Evolutionary conservation across 2,113 vertebrate genomes (phyloP).

Genomic region (Penelope pileata): DNA sequence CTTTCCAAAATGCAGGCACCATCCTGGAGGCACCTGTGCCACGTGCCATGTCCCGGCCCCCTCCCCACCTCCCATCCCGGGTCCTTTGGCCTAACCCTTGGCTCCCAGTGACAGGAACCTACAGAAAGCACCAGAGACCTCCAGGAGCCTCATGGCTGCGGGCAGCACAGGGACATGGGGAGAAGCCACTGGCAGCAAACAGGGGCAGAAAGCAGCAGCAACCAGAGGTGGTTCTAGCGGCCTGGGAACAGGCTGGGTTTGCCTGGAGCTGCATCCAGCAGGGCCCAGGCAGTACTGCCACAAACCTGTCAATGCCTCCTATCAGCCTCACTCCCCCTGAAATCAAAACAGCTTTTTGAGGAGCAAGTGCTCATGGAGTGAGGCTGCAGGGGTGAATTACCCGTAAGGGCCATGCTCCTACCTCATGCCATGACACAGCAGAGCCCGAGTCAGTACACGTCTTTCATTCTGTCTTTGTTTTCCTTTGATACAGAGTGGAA

Average conservation of each 20-base stretch:
- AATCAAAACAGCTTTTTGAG: not conserved
- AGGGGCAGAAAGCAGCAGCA: not conserved
- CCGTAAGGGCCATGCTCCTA: rapidly evolving
- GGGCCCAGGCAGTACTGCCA: not conserved
- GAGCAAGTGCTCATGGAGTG: not conserved
- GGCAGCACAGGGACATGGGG: not conserved
- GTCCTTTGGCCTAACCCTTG: not conserved
- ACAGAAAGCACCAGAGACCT: no score
- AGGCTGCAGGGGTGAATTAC: not conserved
- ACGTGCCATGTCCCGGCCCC: rapidly evolving
- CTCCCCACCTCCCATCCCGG: rapidly evolving
- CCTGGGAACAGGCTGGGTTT: not conserved
- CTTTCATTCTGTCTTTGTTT: not conserved
- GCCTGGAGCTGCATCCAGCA: not conserved
- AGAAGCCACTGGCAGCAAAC: not conserved
- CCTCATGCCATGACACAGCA: not conserved
- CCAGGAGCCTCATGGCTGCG: not conserved
- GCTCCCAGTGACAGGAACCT: not conserved
- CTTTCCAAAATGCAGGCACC: not conserved
- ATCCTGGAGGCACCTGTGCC: no score
- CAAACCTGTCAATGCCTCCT: not conserved
- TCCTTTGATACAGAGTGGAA: not conserved
- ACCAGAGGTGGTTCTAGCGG: not conserved
- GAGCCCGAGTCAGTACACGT: not conserved
- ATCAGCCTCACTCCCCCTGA: not conserved